Conservation (phyloP, 1,140 invertebrate species). For the Drosophila persimilis region DNA sequence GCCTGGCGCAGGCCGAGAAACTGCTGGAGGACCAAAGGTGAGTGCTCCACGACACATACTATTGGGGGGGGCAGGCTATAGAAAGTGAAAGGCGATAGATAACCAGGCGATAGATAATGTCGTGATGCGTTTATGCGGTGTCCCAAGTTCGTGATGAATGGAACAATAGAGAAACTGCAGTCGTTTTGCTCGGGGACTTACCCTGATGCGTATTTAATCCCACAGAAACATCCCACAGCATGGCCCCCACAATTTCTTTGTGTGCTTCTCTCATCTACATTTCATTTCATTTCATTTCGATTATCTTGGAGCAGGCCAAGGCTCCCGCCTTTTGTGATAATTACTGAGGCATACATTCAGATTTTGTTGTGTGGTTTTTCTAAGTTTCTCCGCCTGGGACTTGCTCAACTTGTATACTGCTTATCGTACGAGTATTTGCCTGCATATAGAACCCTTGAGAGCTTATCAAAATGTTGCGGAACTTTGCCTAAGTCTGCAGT, state of each 20-base stretch:
- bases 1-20: slow-evolving; percentile 88
- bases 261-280: slow-evolving; percentile 3
- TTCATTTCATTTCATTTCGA: slow-evolving; percentile 6
- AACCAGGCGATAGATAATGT: slow-evolving; percentile 11
- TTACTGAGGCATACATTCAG: neutral
- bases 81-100: slow-evolving; percentile 38
- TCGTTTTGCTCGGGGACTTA: no score
- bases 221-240: slow-evolving; percentile 1
- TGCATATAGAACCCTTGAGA: no score
- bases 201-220: neutral
- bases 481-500: no score
- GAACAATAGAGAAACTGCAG: no score
- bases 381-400: no score
- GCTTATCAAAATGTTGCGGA: no score
- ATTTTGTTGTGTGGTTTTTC: no score
- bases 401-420: no score
- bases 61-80: slow-evolving; percentile 15
- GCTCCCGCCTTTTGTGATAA: slow-evolving; percentile 12
- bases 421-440: no score
- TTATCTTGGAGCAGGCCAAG: slow-evolving; percentile 35
- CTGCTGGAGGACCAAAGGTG: slow-evolving; percentile 89
- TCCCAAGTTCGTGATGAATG: neutral
- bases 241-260: slow-evolving; percentile 20
- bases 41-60: slow-evolving; percentile 59
- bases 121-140: slow-evolving; percentile 3